A percentile compares a stretch with the other conserved stretches of the same genome.
Evolutionary conservation across 2,113 vertebrate genomes (phyloP).

Genomic region (Limanda limanda): DNA sequence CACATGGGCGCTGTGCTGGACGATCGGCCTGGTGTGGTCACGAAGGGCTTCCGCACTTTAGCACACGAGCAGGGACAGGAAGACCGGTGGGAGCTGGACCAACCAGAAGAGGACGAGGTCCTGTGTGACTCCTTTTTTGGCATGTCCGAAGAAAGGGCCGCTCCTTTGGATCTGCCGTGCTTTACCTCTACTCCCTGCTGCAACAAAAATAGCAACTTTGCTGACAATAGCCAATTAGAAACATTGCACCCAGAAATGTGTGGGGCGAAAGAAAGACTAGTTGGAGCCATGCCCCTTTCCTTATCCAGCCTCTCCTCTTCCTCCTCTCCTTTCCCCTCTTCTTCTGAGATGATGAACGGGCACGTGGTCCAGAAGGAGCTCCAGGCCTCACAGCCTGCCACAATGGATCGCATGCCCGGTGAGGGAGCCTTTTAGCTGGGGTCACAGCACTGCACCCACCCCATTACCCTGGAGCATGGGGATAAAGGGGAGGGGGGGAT

Average conservation of each 20-base stretch:
- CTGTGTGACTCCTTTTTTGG: conserved; percentile 86
- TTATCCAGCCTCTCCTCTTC: conserved; percentile 26
- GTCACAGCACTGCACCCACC: conserved; percentile 75
- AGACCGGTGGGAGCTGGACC: conserved; percentile 89
- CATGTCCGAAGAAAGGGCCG: conserved; percentile 63
- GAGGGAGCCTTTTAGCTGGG: conserved; percentile 90
- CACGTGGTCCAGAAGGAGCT: conserved; percentile 88
- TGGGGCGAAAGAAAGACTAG: conserved; percentile 25
- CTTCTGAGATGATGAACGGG: conserved; percentile 79
- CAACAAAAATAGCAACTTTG: conserved; percentile 71
- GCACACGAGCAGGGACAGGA: conserved; percentile 89
- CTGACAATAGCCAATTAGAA: conserved; percentile 17
- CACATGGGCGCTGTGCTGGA: conserved; percentile 96
- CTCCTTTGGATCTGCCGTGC: conserved; percentile 86
- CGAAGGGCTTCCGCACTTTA: conserved; percentile 95
- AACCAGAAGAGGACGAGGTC: conserved; percentile 96
- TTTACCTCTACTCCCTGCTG: conserved; percentile 86
- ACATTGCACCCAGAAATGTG: conserved; percentile 12
- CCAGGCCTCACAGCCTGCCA: conserved; percentile 80
- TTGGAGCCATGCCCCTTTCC: conserved; percentile 31
- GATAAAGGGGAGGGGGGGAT: conserved; percentile 23
- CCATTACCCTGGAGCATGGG: conserved; percentile 45
- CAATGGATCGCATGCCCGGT: conserved; percentile 92
- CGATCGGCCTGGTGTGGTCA: conserved; percentile 94
- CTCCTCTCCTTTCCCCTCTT: conserved; percentile 65